Conservation (phyloP, 30 jellyfish, hydroid and myxozoan genomes). For the Euphysa ruthae region DNA sequence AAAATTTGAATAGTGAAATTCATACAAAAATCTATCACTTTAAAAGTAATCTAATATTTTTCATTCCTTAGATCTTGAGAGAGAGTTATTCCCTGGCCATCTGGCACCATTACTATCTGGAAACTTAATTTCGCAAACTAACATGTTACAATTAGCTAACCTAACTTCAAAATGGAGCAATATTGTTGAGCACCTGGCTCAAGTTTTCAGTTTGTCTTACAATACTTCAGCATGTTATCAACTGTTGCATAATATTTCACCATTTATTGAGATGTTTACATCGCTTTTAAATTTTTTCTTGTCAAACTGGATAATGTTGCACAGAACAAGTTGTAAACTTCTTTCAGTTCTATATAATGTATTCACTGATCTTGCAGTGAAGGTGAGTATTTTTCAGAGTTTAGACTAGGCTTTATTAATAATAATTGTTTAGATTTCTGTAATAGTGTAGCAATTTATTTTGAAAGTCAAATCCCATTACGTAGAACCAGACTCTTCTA, state of each 20-base stretch:
- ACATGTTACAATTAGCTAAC: background rate
- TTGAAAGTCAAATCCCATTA: too few species aligned
- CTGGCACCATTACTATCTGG: conserved; percentile 42
- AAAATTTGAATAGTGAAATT: too few species aligned
- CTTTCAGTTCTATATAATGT: conserved; percentile 42
- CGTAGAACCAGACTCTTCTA: too few species aligned
- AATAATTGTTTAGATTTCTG: too few species aligned
- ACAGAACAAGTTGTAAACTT: conserved; percentile 70
- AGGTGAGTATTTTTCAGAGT: conserved; percentile 44
- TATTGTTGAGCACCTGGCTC: conserved; percentile 8
- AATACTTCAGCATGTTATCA: conserved; percentile 14
- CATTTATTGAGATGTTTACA: conserved; percentile 35
- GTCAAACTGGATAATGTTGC: conserved; percentile 30
- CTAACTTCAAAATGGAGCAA: conserved; percentile 1
- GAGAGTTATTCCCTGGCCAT: conserved; percentile 30
- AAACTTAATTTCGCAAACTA: conserved; percentile 22
- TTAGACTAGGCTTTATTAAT: too few species aligned
- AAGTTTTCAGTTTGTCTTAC: background rate
- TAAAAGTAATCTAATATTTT: too few species aligned
- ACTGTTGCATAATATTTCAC: background rate
- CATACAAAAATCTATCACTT: too few species aligned
- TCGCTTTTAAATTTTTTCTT: conserved; percentile 31
- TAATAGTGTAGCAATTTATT: too few species aligned
- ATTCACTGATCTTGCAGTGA: conserved; percentile 60
- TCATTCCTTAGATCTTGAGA: background rate